Percentiles rank a stretch among this genome's conserved stretches.
Conservation (phyloP, 1,140 invertebrate species). For the Wiebesia pumilae region DNA sequence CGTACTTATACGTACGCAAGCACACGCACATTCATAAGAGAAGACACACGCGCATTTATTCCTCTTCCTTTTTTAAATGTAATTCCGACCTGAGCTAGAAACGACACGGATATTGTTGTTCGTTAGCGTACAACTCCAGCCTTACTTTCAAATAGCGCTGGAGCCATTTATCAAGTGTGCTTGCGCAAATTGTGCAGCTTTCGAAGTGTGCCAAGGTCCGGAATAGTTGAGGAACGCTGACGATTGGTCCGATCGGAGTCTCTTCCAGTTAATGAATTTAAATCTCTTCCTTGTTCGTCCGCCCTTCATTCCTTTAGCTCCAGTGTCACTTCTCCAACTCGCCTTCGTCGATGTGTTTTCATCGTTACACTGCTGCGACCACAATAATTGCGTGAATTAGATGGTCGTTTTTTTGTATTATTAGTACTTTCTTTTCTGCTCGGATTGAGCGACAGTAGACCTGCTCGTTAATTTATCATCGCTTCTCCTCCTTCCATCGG, state of each 20-base stretch:
- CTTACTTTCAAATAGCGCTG: neutral
- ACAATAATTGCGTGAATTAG: neutral
- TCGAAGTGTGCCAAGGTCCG: constrained; percentile 29
- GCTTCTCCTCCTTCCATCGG: neutral
- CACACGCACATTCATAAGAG: neutral
- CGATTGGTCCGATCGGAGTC: constrained; percentile 51
- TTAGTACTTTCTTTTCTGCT: constrained; percentile 45
- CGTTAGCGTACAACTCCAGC: neutral
- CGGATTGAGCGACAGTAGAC: neutral
- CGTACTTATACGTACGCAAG: neutral
- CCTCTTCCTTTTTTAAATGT: neutral
- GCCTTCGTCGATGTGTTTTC: neutral
- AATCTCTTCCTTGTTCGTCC: constrained; percentile 5
- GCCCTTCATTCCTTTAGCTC: neutral
- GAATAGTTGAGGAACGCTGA: constrained; percentile 44
- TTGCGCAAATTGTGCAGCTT: constrained; percentile 14
- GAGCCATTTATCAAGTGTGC: neutral
- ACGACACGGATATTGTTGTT: neutral
- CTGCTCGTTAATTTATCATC: neutral
- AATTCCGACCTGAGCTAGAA: neutral
- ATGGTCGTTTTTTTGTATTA: neutral
- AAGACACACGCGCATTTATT: neutral
- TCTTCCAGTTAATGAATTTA: constrained; percentile 30
- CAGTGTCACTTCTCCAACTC: neutral
- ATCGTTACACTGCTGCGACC: neutral